Conservation (phyloP, 2,888 invertebrate genomes). For the Ellobium chinense region DNA sequence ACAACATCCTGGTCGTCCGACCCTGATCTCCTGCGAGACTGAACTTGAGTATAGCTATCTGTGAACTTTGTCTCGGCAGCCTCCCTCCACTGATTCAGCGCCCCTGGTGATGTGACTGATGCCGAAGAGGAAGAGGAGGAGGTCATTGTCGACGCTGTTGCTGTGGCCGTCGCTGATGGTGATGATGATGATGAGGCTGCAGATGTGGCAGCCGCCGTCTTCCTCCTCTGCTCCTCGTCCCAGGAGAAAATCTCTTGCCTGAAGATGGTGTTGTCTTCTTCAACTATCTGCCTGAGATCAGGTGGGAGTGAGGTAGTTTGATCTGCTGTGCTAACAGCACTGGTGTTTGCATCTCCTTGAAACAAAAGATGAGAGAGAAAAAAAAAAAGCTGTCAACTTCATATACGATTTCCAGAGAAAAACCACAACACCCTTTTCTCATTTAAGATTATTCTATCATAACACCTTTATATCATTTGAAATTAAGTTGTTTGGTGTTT, state of each 20-base stretch:
- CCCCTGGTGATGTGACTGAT: not conserved
- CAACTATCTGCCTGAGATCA: slow-evolving; percentile 75
- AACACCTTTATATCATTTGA: too few species aligned
- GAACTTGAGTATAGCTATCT: not conserved
- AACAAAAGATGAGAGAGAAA: too few species aligned
- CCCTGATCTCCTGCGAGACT: slow-evolving; percentile 47
- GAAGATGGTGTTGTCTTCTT: slow-evolving; percentile 77
- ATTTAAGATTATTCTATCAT: too few species aligned
- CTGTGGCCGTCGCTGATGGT: slow-evolving; percentile 37
- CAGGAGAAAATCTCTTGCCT: slow-evolving; percentile 69
- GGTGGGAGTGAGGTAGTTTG: slow-evolving; percentile 16
- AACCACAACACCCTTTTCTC: too few species aligned
- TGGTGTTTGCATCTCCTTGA: slow-evolving; percentile 4
- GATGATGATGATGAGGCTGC: too few species aligned
- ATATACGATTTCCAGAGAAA: too few species aligned
- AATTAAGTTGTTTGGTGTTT: too few species aligned
- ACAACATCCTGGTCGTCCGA: slow-evolving; percentile 58
- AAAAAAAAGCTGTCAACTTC: too few species aligned
- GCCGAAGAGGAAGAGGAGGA: slow-evolving; percentile 19
- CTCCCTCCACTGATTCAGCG: not conserved
- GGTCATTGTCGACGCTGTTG: slow-evolving; percentile 24
- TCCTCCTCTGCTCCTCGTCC: slow-evolving; percentile 74
- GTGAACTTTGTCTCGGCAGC: not conserved
- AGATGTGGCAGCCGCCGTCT: slow-evolving; percentile 8
- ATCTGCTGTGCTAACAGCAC: not conserved